phyloP scores from a whole-genome alignment of 2,113 vertebrate genomes.

The Tamias sibiricus region DNA sequence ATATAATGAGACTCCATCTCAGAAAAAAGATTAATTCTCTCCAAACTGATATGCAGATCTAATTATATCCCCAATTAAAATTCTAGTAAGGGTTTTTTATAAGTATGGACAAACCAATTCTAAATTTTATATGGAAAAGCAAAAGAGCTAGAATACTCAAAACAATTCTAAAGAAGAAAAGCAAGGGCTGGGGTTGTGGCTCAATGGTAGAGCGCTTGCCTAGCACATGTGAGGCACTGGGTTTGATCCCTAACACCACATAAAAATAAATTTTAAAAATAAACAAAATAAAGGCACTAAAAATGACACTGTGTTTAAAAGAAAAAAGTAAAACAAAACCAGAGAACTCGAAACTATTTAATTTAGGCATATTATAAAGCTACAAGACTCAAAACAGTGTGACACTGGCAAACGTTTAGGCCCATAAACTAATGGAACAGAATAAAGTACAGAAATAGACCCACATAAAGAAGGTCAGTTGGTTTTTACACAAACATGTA shows the following conservation, averaged over 20 bases:
- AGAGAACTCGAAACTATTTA: background rate
- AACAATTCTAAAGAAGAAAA: background rate
- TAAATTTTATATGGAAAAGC: conserved; percentile 1
- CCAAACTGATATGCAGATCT: background rate
- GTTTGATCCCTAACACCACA: too few relatives aligned
- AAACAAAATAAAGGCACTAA: too few relatives aligned
- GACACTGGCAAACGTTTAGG: background rate
- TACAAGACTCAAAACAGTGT: background rate
- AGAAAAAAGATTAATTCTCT: background rate
- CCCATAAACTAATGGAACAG: background rate
- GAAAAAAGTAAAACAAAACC: background rate
- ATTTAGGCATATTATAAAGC: background rate
- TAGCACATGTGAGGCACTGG: too few relatives aligned
- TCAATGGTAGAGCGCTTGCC: too few relatives aligned
- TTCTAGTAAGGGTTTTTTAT: background rate
- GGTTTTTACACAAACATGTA: background rate
- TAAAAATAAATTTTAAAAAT: too few relatives aligned
- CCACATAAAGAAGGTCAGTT: background rate
- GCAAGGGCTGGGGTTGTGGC: background rate
- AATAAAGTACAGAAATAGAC: conserved; percentile 1
- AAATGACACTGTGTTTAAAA: too few relatives aligned
- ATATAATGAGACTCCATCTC: background rate
- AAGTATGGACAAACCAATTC: background rate
- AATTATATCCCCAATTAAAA: background rate
- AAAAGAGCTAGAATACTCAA: background rate